Conservation (phyloP, 2,113 vertebrate genomes). For the Hipposideros armiger region DNA sequence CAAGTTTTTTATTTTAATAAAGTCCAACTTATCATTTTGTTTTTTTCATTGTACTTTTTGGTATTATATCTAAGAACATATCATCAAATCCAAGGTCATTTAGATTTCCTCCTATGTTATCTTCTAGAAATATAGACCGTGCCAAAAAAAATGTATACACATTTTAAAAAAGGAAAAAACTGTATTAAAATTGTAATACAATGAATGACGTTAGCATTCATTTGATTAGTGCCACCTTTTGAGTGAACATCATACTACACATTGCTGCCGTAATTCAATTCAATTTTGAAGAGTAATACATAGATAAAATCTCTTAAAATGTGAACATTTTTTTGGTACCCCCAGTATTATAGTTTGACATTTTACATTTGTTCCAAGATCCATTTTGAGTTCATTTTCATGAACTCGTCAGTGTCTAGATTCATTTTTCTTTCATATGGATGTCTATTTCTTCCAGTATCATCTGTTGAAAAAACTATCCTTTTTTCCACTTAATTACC, state of each 20-base stretch:
- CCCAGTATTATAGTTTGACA: neutral
- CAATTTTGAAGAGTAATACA: too few relatives aligned
- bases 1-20: neutral
- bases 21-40: neutral
- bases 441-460: neutral
- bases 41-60: neutral
- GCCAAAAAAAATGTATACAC: too few relatives aligned
- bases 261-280: too few relatives aligned
- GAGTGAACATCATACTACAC: too few relatives aligned
- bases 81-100: neutral
- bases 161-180: too few relatives aligned
- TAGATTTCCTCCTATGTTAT: neutral
- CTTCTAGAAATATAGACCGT: neutral
- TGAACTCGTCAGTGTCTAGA: neutral
- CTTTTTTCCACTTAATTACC: neutral
- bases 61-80: neutral
- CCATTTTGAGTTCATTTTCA: conserved; percentile 15
- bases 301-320: too few relatives aligned
- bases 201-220: too few relatives aligned
- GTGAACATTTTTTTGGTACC: too few relatives aligned
- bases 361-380: neutral
- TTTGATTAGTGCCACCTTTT: too few relatives aligned
- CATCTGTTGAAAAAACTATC: neutral
- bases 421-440: neutral
- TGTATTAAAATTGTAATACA: too few relatives aligned